These are phyloP conservation scores for Neuroterus valhalla DNA, from an alignment of 1,140 invertebrate genomes.

Conservation along the genomic window DNA sequence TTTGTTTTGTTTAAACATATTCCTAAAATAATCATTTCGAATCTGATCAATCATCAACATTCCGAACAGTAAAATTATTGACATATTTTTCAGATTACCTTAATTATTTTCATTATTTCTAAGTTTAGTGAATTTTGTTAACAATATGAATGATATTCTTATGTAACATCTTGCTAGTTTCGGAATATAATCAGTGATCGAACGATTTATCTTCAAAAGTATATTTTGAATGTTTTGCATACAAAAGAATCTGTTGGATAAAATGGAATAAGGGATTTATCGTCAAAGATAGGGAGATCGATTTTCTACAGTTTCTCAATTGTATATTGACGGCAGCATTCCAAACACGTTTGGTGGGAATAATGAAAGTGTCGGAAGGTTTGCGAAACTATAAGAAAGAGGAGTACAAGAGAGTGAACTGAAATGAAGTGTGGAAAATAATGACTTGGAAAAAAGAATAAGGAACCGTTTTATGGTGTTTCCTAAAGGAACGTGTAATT, in stretches of 20 bases:
- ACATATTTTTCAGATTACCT: too few relatives aligned
- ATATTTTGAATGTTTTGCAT: neutral
- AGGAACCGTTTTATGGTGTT: conserved; percentile 4
- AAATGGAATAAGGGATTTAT: conserved; percentile 17
- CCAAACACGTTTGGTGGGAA: conserved; percentile 44
- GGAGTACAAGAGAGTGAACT: neutral
- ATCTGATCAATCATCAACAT: too few relatives aligned
- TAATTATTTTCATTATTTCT: too few relatives aligned
- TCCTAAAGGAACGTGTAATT: conserved; percentile 11
- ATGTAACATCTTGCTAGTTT: neutral
- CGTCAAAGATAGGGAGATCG: conserved; percentile 1
- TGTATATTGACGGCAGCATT: conserved; percentile 24
- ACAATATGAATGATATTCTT: too few relatives aligned
- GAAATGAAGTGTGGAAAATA: neutral
- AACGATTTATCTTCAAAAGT: conserved; percentile 2
- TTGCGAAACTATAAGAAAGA: conserved; percentile 39
- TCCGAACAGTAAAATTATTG: too few relatives aligned
- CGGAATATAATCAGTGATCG: neutral
- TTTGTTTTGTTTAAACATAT: too few relatives aligned
- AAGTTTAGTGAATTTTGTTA: too few relatives aligned
- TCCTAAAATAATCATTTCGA: too few relatives aligned
- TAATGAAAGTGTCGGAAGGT: conserved; percentile 42
- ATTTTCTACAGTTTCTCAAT: neutral
- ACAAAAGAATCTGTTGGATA: conserved; percentile 9
- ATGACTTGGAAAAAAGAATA: conserved; percentile 7